Evolutionary conservation across 1,140 invertebrate genomes (phyloP), one percentile per base, ranked within the genome.

Genomic region (Mizuhopecten yessoensis): DNA sequence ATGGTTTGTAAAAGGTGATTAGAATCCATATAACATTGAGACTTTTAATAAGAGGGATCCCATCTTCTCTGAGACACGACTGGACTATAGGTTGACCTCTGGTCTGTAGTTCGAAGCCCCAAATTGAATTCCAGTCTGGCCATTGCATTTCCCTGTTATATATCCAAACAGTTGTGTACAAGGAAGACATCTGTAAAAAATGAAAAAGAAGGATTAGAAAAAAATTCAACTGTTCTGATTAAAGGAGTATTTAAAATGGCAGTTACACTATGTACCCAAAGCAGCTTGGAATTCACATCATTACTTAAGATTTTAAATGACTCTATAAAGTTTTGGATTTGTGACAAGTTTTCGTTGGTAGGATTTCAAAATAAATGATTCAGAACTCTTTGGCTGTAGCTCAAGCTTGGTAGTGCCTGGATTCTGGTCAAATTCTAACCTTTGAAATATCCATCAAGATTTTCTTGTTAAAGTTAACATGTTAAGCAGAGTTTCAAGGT

Each of bases 311-410:
- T 75, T 75, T 75, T 75, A 29, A 75, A 29, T 45, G 42, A 45
- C 42, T 17, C 42, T 15, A 75, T 75, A 75, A 75, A 75, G 57
- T 5, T 45, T 75, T 75, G 57, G 57, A 75, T 75, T 75, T 75
- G 57, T 7, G 20, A 29, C 57, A 75, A 75, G n/a, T 3, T 75
- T 75, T 29, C 23, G 5, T 17, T 75, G 57, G 57, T 75, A 11
- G 57, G 57, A 75, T 75, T 75, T 75, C 57, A 75, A 75, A 75
- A 75, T 29, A 75, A 75, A 75, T 75, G 15, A 75, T 75, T 75
- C 57, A n/a, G 57, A 75, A 75, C 5, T 5, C 17, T 29, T 29
- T 75, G 20, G 20, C n/a, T 75, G n/a, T 29, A 75, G 5, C 57
- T 75, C 57, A n/a, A 29, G 57, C 9, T 75, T 1, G n/a, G n/a